Conservation (phyloP, 2,888 invertebrate species). For the Drosophila subsilvestris region DNA sequence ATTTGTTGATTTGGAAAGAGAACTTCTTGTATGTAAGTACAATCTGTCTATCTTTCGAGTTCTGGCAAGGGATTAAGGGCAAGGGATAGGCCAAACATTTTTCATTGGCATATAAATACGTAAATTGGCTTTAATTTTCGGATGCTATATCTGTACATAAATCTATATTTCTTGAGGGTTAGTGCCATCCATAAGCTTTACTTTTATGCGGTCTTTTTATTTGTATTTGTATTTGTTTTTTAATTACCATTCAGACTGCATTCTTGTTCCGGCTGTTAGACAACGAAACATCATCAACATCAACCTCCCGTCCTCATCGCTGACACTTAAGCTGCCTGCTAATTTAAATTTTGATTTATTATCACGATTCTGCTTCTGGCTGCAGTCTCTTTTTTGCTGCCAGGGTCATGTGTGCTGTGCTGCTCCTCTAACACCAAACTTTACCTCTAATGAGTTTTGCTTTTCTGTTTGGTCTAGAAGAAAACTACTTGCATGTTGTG, state of each 20-base stretch:
- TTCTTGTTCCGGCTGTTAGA: neutral
- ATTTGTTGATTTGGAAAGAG: neutral
- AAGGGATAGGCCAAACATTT: no score
- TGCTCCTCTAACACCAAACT: neutral
- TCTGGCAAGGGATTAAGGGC: no score
- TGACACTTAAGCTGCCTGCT: conserved; percentile 26
- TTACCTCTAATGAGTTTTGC: conserved; percentile 17
- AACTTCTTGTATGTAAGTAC: neutral
- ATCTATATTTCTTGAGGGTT: no score
- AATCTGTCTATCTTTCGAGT: neutral
- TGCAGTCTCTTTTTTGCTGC: conserved; percentile 18
- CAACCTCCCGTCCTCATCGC: neutral
- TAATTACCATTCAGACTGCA: neutral
- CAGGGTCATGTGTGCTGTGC: conserved; percentile 31
- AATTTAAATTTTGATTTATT: conserved; percentile 67
- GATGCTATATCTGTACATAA: neutral
- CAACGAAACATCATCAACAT: conserved; percentile 12
- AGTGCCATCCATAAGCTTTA: neutral
- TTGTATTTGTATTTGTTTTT: neutral
- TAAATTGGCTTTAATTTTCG: neutral
- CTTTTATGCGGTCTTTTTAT: neutral
- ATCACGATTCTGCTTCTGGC: conserved; percentile 37
- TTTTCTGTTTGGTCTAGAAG: conserved; percentile 32
- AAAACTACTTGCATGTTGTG: conserved; percentile 28
- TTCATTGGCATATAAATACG: no score